These are phyloP conservation scores for Liopterus haemorrhoidalis DNA, from an alignment of 2,888 invertebrate genomes.

Conservation along the genomic window DNA sequence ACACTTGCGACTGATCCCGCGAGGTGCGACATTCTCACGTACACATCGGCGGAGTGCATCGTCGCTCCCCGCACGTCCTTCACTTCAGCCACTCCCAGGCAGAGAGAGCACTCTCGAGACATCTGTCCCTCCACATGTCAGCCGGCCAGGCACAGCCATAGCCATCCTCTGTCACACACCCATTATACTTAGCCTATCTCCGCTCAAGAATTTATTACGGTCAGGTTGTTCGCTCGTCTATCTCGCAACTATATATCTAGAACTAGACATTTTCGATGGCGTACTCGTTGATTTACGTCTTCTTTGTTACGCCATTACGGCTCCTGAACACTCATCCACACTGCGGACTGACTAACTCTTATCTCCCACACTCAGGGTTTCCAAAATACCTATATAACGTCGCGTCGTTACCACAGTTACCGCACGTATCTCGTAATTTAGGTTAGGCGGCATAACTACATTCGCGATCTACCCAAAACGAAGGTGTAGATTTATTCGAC, in stretches of 20 bases:
- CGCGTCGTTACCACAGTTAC: not conserved
- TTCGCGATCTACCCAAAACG: not conserved
- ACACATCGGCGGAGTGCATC: no score
- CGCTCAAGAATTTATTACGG: conserved; percentile 40
- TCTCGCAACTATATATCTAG: conserved; percentile 38
- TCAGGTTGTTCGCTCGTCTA: conserved; percentile 37
- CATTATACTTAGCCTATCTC: conserved; percentile 40
- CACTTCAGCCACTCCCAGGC: no score
- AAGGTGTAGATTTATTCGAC: not conserved
- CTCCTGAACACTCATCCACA: conserved; percentile 28
- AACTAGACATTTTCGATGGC: conserved; percentile 37
- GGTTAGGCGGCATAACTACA: not conserved
- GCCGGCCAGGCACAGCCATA: no score
- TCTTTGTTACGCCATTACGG: conserved; percentile 38
- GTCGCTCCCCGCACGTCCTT: no score
- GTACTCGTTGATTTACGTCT: conserved; percentile 38
- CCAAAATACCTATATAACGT: conserved; percentile 14
- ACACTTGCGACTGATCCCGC: no score
- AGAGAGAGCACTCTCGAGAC: no score
- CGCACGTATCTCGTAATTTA: no score
- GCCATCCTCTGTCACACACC: conserved; percentile 36
- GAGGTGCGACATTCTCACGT: no score
- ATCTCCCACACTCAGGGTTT: not conserved
- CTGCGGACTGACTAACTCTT: conserved; percentile 26
- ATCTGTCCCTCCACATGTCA: no score